These are phyloP conservation scores for Trematomus loennbergii DNA, from an alignment of 2,113 vertebrate genomes.

Conservation along the genomic window DNA sequence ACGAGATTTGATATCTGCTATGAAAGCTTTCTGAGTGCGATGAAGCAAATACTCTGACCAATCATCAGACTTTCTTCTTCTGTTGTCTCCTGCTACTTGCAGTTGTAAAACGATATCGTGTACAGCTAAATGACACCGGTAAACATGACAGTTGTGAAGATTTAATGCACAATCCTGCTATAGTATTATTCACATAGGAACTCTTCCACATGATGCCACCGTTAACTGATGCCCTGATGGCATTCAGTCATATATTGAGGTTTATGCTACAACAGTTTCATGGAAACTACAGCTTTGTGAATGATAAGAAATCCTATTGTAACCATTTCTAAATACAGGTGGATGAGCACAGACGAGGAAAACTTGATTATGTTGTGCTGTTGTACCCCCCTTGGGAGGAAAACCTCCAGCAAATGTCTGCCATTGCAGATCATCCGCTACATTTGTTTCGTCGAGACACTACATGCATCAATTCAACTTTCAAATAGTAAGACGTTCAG, in stretches of 20 bases:
- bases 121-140: constrained; percentile 32
- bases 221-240: constrained; percentile 33
- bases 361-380: neutral
- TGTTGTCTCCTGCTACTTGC: neutral
- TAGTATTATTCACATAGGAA: constrained; percentile 43
- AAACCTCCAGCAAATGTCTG: neutral
- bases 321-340: constrained; percentile 49
- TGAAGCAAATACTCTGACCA: constrained; percentile 12
- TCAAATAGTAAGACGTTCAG: constrained; percentile 35
- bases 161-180: constrained; percentile 29
- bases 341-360: constrained; percentile 9
- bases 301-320: constrained; percentile 50
- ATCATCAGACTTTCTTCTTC: neutral
- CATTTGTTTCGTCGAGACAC: constrained; percentile 48
- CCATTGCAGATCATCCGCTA: constrained; percentile 45
- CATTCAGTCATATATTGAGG: constrained; percentile 39
- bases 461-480: neutral
- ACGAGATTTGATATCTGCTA: neutral
- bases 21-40: neutral
- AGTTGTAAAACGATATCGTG: constrained; percentile 15
- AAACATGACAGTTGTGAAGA: constrained; percentile 30
- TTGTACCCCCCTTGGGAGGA: neutral
- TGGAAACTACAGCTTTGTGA: constrained; percentile 81
- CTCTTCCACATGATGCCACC: constrained; percentile 24
- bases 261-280: constrained; percentile 78